Base-by-base conservation (phyloP, 2,113 vertebrate species). In the Actinemys pallida region DNA sequence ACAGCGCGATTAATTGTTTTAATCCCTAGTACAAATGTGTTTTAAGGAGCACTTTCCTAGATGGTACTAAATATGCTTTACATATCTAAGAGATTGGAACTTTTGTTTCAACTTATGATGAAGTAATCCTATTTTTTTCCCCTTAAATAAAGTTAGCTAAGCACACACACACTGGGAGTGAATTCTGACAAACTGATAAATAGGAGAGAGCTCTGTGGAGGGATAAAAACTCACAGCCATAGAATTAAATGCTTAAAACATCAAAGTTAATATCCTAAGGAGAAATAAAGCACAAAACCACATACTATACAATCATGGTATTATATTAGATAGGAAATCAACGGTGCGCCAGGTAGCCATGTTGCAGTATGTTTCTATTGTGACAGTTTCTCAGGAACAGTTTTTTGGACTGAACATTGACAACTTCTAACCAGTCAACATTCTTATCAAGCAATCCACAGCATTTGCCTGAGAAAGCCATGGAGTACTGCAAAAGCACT, bases 191-290 rank as follows among this genome's bases (percentile, higher is more conserved):
- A 93, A 14, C 62, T 91, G 90, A 96, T 81, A 69, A 82, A 87
- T 8, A 81, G 65, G 81, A 83, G 79, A 88, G 84, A 27, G 59
- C 14, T 89, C 69, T 95, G 82, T 31, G 65, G 52, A 80, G 94
- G 84, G 81, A 84, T 96, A 96, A 97, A 96, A 84, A 65, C 88
- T 97, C 93, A 93, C 59, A 93, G 92, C 90, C 94, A 84, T 79
- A 96, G 94, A 96, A 92, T 85, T 97, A 95, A 97, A 94, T 93
- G 87, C 87, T 97, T 97, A 97, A 97, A 97, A 91, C 93, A 97
- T 94, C 80, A 81, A 87, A 90, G 85, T 90, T 97, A 97, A 96
- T 94, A 96, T 95, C 91, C 27, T 5, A 42, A 91, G 92, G 88
- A 96, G 95, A 90, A 97, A 97, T 97, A 96, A 97, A 97, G 83